Evolutionary conservation across 2,888 invertebrate species (phyloP), one percentile per base, ranked within the genome.

Genomic region (Hedya salicella): DNA sequence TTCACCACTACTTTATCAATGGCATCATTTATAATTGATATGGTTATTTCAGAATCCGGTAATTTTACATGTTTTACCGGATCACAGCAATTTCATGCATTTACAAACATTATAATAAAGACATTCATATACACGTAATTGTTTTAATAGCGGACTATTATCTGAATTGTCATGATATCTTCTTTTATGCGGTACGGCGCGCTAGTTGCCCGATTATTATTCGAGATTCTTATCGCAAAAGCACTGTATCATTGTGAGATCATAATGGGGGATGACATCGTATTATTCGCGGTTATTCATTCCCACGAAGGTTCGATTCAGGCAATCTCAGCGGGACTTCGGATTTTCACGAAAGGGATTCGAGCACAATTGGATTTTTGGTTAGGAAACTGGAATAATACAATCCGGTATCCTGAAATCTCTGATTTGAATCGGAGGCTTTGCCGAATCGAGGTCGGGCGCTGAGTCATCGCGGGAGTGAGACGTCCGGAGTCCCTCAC

Each of bases 351-450:
- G 80, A 88, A 89, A 88, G 85, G 89, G 89, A 89, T 89, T 81
- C 76, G 73, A 78, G 76, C 82, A 91, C 92, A 92, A 92, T 92
- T 91, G 92, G 92, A 92, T 91, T 91, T 91, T 90, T 91, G 91
- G 89, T 89, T 89, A 87, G 85, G 81, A 90, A 89, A 88, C 89
- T 89, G 91, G 91, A 92, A 92, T 92, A 92, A 92, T 91, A 91
- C 88, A 90, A 89, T 81, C 87, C 89, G 89, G 86, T 89, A 89
- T 90, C 85, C 87, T 87, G 87, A 89, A 90, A 91, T 91, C 91
- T 91, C 87, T 84, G 91, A 90, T 91, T 91, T 89, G 89, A 91
- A 92, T 91, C 91, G 82, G 80, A 81, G 85, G 89, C 87, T 89
- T 89, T 87, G 80, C 83, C 81, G 89, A 85, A 87, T 87, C 85